Base-by-base conservation (phyloP, 2,888 invertebrate species). In the Epirrita christyi region DNA sequence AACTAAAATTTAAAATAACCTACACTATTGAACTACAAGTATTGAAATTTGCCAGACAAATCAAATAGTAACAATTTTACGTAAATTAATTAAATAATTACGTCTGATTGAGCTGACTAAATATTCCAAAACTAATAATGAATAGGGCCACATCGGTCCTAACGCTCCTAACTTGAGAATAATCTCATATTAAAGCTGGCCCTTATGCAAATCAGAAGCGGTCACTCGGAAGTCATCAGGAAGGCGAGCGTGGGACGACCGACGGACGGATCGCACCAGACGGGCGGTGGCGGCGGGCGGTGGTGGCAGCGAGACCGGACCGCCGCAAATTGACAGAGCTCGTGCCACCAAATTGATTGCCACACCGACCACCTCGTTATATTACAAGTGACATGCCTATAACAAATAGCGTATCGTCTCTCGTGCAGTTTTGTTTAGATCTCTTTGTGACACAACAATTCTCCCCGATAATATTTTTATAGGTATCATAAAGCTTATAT, bases 201-300 rank as follows among this genome's bases (percentile, higher is more conserved):
- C 90, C 86, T 91, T 90, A 90, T 91, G 90, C 90, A 89, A 91
- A 91, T 89, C 78, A 74, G 77, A 78, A 77, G 85, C 88, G 88
- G 89, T 87, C 88, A 89, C 81, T 89, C 86, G 89, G 87, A 90
- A 91, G 88, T 90, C 87, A 88, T 88, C 87, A 85, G 21, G 21
- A 21, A 21, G 74, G 70, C 68, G 66, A 64, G 72, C 68, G 65
- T 67, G 75, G 72, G 60, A 46, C 50, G 52, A 27, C 29, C 38
- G 55, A 13, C 47, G 28, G 41, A 68, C 61, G 66, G 68, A 61
- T 61, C 64, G 59, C 61, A 61, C 60, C 64, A 60, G 64, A 60
- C 70, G 62, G 55, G 59, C 6, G 37, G 13, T 8, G 38, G 38
- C 38, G 38, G 14, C 61, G 59, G 6, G 62, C 62, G 58, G 57